Percentiles rank a stretch among this genome's conserved stretches.
These are phyloP conservation scores for Xylota sylvarum DNA, from an alignment of 2,888 invertebrate species.

Conservation along the genomic window DNA sequence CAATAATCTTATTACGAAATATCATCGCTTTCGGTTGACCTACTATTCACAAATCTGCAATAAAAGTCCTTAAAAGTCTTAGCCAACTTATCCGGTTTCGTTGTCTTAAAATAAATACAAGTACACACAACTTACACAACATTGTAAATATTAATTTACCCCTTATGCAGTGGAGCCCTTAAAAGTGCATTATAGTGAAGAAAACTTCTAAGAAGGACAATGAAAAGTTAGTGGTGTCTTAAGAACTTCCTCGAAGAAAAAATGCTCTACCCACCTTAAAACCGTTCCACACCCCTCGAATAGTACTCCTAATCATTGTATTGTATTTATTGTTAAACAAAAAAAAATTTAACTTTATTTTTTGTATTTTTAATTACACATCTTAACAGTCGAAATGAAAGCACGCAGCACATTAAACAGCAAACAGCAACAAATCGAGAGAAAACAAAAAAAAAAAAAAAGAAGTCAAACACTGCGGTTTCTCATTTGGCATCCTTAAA, in stretches of 20 bases:
- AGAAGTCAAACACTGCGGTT: constrained; percentile 28
- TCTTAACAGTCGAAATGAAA: background rate
- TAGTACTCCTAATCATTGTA: background rate
- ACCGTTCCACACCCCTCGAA: background rate
- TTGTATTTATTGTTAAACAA: background rate
- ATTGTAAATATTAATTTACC: too few relatives aligned
- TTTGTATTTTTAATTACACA: constrained; percentile 23
- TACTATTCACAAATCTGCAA: too few relatives aligned
- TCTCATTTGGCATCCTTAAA: constrained; percentile 40
- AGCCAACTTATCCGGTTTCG: too few relatives aligned
- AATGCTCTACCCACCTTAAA: too few relatives aligned
- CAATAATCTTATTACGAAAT: too few relatives aligned
- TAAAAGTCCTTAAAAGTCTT: too few relatives aligned
- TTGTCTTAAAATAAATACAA: too few relatives aligned
- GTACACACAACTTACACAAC: too few relatives aligned
- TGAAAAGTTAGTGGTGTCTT: background rate
- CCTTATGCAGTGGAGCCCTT: too few relatives aligned
- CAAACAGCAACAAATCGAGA: constrained; percentile 4
- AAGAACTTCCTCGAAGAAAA: background rate
- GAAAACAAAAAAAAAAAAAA: constrained; percentile 10
- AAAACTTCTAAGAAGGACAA: background rate
- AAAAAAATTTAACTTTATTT: constrained; percentile 3
- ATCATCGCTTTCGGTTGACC: too few relatives aligned
- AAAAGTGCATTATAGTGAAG: too few relatives aligned
- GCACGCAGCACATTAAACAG: constrained; percentile 22